phyloP scores from a whole-genome alignment of 1,140 invertebrate species.

The Drosophila neocordata region DNA sequence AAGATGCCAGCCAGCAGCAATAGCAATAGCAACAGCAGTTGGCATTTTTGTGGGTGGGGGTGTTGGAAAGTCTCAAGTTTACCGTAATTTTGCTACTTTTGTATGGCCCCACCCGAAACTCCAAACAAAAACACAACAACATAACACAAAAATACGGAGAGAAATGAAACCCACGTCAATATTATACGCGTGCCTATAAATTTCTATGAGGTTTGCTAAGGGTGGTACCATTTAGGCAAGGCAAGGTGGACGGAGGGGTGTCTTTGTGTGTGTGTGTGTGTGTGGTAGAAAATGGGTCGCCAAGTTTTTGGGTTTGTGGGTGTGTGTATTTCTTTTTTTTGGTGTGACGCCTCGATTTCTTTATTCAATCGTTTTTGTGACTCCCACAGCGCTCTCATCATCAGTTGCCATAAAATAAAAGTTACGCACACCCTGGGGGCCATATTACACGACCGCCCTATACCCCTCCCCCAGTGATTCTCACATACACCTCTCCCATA shows the following conservation, averaged over 20 bases:
- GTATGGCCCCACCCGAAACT: conserved; percentile 20
- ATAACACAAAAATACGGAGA: background rate
- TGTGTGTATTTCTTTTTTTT: background rate
- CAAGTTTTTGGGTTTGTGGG: conserved; percentile 31
- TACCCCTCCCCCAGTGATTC: background rate
- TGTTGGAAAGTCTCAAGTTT: conserved; percentile 39
- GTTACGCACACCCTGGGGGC: conserved; percentile 78
- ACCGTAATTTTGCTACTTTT: conserved; percentile 61
- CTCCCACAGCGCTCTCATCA: conserved; percentile 74
- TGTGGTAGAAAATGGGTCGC: conserved; percentile 34
- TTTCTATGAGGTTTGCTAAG: conserved; percentile 46
- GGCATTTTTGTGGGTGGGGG: conserved; percentile 38
- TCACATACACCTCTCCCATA: background rate
- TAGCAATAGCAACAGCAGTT: conserved; percentile 44
- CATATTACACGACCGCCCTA: conserved; percentile 53
- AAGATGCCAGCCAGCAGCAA: conserved; percentile 33
- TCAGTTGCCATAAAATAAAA: conserved; percentile 81
- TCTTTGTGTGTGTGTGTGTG: background rate
- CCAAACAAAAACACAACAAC: conserved; percentile 1
- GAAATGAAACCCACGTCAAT: conserved; percentile 44
- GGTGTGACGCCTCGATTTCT: conserved; percentile 57
- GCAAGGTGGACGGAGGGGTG: conserved; percentile 1
- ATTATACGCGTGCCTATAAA: conserved; percentile 71
- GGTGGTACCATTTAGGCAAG: background rate
- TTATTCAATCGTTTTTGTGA: conserved; percentile 79